A percentile compares a stretch with the other conserved stretches of the same genome.
Conservation (phyloP, 1,140 invertebrate genomes). For the Nixonia krombeini region DNA sequence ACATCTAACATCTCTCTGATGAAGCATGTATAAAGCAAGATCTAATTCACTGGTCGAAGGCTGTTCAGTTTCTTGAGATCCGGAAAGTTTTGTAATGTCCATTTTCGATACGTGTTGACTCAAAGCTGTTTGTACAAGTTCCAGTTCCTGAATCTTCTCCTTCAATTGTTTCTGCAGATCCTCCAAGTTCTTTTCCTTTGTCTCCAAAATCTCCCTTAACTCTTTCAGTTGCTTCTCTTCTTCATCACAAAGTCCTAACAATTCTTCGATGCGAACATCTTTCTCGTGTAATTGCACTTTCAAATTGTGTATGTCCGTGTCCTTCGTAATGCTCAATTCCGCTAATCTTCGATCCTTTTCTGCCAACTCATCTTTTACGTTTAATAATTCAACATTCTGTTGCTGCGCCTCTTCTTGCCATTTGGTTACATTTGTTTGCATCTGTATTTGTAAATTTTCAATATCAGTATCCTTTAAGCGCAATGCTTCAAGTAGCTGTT, state of each 20-base stretch:
- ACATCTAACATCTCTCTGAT: constrained; percentile 88
- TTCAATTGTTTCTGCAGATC: constrained; percentile 77
- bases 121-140: constrained; percentile 60
- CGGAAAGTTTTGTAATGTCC: constrained; percentile 5
- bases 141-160: constrained; percentile 74
- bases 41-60: constrained; percentile 76
- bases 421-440: constrained; percentile 28
- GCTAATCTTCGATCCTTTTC: constrained; percentile 57
- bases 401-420: constrained; percentile 33
- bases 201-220: constrained; percentile 74
- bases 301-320: constrained; percentile 60
- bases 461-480: constrained; percentile 44
- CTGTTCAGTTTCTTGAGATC: constrained; percentile 1
- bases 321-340: constrained; percentile 59
- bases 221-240: constrained; percentile 70
- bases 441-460: constrained; percentile 47
- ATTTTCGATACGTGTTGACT: constrained; percentile 35
- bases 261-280: constrained; percentile 66
- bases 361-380: constrained; percentile 43
- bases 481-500: constrained; percentile 37
- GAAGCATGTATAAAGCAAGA: constrained; percentile 86
- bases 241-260: constrained; percentile 72
- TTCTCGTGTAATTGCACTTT: constrained; percentile 57
- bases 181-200: constrained; percentile 79
- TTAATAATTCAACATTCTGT: constrained; percentile 22